These are phyloP conservation scores for Camarhynchus parvulus DNA, from an alignment of 2,113 vertebrate species.

Conservation along the genomic window DNA sequence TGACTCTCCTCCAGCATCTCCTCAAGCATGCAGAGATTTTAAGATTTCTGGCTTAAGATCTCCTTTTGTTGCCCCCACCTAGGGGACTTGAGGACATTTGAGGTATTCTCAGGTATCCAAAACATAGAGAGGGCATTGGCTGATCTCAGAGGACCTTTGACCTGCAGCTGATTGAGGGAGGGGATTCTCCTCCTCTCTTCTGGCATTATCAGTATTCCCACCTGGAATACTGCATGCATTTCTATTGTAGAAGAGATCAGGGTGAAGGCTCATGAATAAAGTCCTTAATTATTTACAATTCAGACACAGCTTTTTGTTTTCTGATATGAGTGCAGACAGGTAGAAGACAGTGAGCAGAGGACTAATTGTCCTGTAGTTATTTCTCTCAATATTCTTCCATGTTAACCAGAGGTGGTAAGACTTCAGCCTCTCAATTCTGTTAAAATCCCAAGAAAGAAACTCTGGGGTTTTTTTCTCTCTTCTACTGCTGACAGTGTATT, in stretches of 20 bases:
- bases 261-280: not conserved
- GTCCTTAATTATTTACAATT: not conserved
- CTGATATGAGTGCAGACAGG: accelerated
- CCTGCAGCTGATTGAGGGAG: not conserved
- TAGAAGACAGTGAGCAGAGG: not conserved
- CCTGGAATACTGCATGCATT: not conserved
- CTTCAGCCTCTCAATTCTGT: not conserved
- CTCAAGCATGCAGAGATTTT: not conserved
- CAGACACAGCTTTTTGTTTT: not conserved
- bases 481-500: not conserved
- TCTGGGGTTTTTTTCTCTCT: not conserved
- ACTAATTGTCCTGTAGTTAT: not conserved
- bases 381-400: not conserved
- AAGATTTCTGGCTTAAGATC: not conserved
- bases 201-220: not conserved
- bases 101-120: not conserved
- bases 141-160: not conserved
- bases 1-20: not conserved
- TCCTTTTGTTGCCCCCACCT: not conserved
- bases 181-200: not conserved
- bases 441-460: not conserved
- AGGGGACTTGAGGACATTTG: not conserved
- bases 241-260: not conserved
- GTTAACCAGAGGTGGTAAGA: not conserved
- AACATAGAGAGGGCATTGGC: not conserved